Base-by-base conservation (phyloP, 2,888 invertebrate species). In the Oconnorella tubifera region DNA sequence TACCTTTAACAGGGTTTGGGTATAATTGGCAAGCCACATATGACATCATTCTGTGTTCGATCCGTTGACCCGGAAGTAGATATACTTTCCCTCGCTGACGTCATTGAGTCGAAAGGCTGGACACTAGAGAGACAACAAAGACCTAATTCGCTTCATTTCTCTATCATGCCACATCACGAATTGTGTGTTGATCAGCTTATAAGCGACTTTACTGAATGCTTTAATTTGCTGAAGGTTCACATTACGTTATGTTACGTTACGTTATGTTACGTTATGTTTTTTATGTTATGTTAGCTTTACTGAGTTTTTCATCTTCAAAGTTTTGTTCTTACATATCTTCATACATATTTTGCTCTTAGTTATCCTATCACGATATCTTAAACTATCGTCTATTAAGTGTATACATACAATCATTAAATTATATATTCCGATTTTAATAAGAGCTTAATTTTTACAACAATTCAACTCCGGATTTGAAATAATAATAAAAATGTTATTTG, bases 51-150 rank as follows among this genome's bases (percentile, higher is more conserved):
- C 59, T 75, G 78, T 2, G 71, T 79, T n/a, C 74, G 73, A 14
- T 73, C 78, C 2, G 66, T 65, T 33, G 74, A 77, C 62, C 72
- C 74, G 6, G 72, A 73, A 32, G 69, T 79, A 1, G 74, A 77
- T 65, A 77, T 78, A 23, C 72, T 77, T 58, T 77, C 75, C 3
- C 72, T 79, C 10, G 78, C 77, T n/a, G 79, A 80, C 67, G 73
- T 71, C 25, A 76, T 80, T 77, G 79, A 79, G 67, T 72, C 69
- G 3, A 75, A 73, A 75, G 79, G 78, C 1, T 79, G 79, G 78
- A 76, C 74, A 61, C 76, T 78, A 66, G 79, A 79, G 68, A 59
- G 79, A 19, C 74, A 78, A 33, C 77, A 77, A 69, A 73, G 72
- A 28, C 79, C 79, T 0, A 73, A 72, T 65, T 76, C 74, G 32